phyloP scores from a whole-genome alignment of 1,140 invertebrate species.

The Lepidurus packardi region DNA sequence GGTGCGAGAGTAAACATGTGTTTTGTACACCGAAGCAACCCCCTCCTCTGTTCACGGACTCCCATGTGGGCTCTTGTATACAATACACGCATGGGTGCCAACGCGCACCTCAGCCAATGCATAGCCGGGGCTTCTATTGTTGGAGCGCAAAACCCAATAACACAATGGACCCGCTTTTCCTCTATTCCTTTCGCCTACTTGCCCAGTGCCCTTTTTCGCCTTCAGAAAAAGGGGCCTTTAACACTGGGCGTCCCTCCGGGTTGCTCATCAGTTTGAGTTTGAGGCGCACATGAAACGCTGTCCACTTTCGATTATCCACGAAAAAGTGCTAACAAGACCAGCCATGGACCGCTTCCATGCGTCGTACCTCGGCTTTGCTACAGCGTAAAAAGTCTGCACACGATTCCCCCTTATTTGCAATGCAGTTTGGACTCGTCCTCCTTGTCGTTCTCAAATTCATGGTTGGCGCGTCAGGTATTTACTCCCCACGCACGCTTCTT shows the following conservation, averaged over 20 bases:
- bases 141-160: not conserved
- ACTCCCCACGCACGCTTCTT: not conserved
- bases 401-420: not conserved
- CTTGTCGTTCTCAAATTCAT: not conserved
- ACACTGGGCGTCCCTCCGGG: not conserved
- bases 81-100: not conserved
- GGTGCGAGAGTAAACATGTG: not conserved
- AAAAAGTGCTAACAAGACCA: not conserved
- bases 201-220: not conserved
- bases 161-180: constrained; percentile 2
- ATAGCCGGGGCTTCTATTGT: constrained; percentile 9
- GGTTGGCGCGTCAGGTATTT: not conserved
- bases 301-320: not conserved
- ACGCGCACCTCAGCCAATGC: not conserved
- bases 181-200: not conserved
- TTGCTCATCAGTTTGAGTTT: not conserved
- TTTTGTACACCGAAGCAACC: not conserved
- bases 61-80: not conserved
- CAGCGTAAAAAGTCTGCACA: not conserved
- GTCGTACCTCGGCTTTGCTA: not conserved
- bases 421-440: not conserved
- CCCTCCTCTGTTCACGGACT: not conserved
- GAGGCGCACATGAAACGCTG: not conserved
- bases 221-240: not conserved
- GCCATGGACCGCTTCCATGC: not conserved